Evolutionary conservation across 1,140 invertebrate species (phyloP).

Genomic region (Choristoneura fumiferana): DNA sequence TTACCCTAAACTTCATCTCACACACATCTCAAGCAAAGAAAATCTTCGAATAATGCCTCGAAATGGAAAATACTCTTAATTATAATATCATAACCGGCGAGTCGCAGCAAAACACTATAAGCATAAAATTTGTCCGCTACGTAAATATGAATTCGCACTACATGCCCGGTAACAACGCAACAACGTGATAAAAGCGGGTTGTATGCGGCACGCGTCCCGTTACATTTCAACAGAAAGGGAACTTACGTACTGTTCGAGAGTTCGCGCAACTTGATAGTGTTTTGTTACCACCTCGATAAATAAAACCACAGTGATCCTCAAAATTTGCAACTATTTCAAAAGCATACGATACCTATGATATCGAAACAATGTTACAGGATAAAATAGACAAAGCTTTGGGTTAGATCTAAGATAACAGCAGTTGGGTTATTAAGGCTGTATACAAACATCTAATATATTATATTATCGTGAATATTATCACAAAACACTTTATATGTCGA

Average conservation of each 20-base stretch:
- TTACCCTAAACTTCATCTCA: slow-evolving; percentile 6
- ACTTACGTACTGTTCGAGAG: neutral
- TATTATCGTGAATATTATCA: too few relatives aligned
- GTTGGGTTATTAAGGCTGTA: too few relatives aligned
- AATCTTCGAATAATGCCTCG: neutral
- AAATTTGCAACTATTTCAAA: too few relatives aligned
- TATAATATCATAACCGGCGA: slow-evolving; percentile 13
- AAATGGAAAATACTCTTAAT: slow-evolving; percentile 15
- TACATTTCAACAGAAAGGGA: slow-evolving; percentile 40
- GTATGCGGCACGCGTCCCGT: slow-evolving; percentile 64
- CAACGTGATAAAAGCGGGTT: slow-evolving; percentile 57
- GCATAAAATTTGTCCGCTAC: slow-evolving; percentile 45
- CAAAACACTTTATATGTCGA: too few relatives aligned
- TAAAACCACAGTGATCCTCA: too few relatives aligned
- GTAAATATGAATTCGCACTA: slow-evolving; percentile 63
- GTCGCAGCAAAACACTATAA: slow-evolving; percentile 34
- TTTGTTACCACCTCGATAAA: too few relatives aligned
- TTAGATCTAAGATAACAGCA: too few relatives aligned
- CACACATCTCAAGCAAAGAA: slow-evolving; percentile 2
- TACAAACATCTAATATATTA: too few relatives aligned
- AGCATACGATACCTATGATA: too few relatives aligned
- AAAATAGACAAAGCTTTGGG: too few relatives aligned
- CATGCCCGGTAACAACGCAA: slow-evolving; percentile 37
- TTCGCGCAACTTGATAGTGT: neutral
- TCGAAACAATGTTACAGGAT: too few relatives aligned